Evolutionary conservation across 2,797 vertebrate genomes (phyloP).

Genomic region (Merluccius polli): DNA sequence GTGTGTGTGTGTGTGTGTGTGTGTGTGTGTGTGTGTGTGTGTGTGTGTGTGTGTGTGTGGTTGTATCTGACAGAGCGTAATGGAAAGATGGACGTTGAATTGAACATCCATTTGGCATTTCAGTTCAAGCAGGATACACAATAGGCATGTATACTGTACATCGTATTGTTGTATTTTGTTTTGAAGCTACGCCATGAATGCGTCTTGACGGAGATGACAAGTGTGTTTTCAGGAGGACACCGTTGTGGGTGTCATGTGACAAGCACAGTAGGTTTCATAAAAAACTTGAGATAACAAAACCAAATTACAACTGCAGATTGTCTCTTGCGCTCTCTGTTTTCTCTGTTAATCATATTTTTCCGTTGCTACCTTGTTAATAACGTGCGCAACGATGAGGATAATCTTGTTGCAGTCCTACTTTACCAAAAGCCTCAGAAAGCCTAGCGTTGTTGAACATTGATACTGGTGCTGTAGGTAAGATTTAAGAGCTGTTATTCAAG

Average conservation of each 20-base stretch:
- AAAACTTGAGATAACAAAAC: not conserved
- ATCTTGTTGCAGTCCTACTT: not conserved
- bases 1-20: not conserved
- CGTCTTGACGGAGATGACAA: not conserved
- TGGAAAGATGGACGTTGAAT: not conserved
- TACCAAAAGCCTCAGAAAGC: not conserved
- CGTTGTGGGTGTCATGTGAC: not conserved
- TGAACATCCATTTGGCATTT: not conserved
- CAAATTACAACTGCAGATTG: not conserved
- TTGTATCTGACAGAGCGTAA: not conserved
- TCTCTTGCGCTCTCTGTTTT: no score
- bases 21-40: no score
- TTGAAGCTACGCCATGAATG: not conserved
- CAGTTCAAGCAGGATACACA: not conserved
- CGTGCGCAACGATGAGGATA: not conserved
- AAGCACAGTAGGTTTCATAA: not conserved
- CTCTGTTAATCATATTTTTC: not conserved
- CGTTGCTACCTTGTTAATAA: not conserved
- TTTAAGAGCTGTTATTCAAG: not conserved
- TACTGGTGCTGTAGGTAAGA: not conserved
- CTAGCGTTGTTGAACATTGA: not conserved
- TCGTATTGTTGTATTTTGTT: not conserved
- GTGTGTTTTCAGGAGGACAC: not conserved
- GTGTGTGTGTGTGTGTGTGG: not conserved
- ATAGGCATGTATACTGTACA: not conserved